Percentiles rank a stretch among this genome's conserved stretches.
Conservation (phyloP, 2,113 vertebrate genomes). For the Picathartes gymnocephalus region DNA sequence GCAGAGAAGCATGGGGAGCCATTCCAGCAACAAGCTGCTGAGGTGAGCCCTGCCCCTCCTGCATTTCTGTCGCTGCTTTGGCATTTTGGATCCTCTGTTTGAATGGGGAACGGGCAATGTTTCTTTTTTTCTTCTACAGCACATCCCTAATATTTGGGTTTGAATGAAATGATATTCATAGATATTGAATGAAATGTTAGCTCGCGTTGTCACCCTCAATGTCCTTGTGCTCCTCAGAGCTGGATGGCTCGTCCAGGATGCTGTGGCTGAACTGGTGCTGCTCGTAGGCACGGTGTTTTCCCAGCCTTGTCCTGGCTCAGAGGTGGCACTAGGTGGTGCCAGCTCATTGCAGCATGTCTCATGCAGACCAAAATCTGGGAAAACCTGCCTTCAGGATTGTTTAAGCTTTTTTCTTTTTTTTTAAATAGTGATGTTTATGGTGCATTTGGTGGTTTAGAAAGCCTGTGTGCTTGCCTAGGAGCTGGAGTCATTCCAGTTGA, state of each 20-base stretch:
- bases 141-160: not conserved
- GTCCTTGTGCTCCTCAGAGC: not conserved
- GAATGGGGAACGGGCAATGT: fast-evolving
- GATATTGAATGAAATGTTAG: fast-evolving
- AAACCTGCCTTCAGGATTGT: not conserved
- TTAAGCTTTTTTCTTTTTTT: not conserved
- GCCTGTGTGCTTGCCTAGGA: fast-evolving
- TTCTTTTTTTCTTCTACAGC: not conserved
- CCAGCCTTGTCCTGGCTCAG: not conserved
- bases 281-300: fast-evolving
- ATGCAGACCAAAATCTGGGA: not conserved
- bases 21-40: slow-evolving; percentile 52
- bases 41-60: slow-evolving; percentile 59
- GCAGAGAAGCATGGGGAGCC: not conserved
- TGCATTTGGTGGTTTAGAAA: not conserved
- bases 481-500: not conserved
- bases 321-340: slow-evolving; percentile 34
- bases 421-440: not conserved
- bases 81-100: fast-evolving
- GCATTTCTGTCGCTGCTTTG: fast-evolving
- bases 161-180: too few relatives aligned
- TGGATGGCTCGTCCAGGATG: fast-evolving
- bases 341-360: not conserved
- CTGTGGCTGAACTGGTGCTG: not conserved
- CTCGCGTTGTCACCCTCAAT: fast-evolving